Conservation (phyloP, 2,888 invertebrate species). For the Brachypterus glaber region DNA sequence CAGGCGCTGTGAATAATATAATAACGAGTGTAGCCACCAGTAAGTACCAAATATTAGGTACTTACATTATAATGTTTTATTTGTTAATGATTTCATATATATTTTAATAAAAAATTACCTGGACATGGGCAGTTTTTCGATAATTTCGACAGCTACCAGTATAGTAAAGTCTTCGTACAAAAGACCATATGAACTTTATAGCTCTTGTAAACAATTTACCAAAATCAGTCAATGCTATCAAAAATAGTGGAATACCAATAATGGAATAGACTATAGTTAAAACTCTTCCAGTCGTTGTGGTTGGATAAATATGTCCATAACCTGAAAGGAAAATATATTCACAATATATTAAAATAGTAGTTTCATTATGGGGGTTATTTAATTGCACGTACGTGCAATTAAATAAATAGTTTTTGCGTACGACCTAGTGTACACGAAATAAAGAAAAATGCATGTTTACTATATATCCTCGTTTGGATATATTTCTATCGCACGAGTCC, state of each 20-base stretch:
- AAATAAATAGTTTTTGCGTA: neutral
- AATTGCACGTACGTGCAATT: neutral
- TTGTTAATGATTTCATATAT: too few relatives aligned
- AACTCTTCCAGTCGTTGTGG: constrained; percentile 74
- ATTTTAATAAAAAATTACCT: too few relatives aligned
- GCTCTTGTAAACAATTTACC: constrained; percentile 86
- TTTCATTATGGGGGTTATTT: neutral
- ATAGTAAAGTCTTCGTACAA: constrained; percentile 72
- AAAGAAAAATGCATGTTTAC: too few relatives aligned
- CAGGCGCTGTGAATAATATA: too few relatives aligned
- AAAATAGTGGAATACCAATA: constrained; percentile 90
- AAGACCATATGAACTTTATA: constrained; percentile 86
- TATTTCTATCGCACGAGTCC: too few relatives aligned
- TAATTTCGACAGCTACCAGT: constrained; percentile 76
- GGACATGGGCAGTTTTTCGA: constrained; percentile 63
- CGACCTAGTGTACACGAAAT: too few relatives aligned
- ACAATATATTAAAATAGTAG: too few relatives aligned
- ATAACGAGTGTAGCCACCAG: too few relatives aligned
- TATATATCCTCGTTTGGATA: too few relatives aligned
- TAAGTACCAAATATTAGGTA: too few relatives aligned
- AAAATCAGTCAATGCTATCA: constrained; percentile 89
- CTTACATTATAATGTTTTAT: too few relatives aligned
- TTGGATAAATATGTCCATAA: constrained; percentile 93
- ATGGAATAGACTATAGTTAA: constrained; percentile 90
- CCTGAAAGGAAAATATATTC: constrained; percentile 52